Conservation (phyloP, 2,797 vertebrate species). For the Adelosebastes latens region DNA sequence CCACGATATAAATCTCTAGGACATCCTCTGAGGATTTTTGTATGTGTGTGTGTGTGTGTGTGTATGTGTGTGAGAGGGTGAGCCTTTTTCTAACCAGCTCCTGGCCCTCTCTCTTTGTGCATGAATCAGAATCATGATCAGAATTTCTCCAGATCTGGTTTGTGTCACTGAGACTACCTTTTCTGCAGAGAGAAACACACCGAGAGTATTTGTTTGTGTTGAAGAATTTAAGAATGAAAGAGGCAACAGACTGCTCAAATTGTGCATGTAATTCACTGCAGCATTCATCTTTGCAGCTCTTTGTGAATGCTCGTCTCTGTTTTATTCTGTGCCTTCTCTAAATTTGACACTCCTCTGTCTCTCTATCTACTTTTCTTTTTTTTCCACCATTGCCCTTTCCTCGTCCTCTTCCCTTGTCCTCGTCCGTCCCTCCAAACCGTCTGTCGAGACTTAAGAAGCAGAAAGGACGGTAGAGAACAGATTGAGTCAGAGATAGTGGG, state of each 20-base stretch:
- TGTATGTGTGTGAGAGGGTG: constrained; percentile 9
- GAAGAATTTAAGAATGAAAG: constrained; percentile 17
- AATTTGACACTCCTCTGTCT: constrained; percentile 10
- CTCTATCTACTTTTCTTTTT: constrained; percentile 4
- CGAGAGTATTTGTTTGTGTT: constrained; percentile 19
- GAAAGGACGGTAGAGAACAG: constrained; percentile 23
- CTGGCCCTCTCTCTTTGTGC: constrained; percentile 26
- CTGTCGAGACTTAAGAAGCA: constrained; percentile 21
- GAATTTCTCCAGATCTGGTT: constrained; percentile 14
- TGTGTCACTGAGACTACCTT: constrained; percentile 26
- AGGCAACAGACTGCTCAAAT: constrained; percentile 34
- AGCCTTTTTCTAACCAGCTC: constrained; percentile 23
- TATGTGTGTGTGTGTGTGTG: background rate
- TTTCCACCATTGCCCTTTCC: background rate
- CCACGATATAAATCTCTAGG: constrained; percentile 14
- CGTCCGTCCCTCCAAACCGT: constrained; percentile 27
- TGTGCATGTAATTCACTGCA: constrained; percentile 34
- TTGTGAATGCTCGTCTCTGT: constrained; percentile 9
- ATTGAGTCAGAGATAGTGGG: constrained; percentile 61
- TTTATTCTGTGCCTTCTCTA: constrained; percentile 4
- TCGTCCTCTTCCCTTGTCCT: constrained; percentile 9
- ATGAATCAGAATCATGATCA: constrained; percentile 26
- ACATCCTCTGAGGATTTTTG: constrained; percentile 16
- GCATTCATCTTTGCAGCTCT: constrained; percentile 32
- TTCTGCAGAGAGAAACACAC: constrained; percentile 12